Base-by-base conservation (phyloP, 2,113 vertebrate species). In the Chlamydotis undulata region DNA sequence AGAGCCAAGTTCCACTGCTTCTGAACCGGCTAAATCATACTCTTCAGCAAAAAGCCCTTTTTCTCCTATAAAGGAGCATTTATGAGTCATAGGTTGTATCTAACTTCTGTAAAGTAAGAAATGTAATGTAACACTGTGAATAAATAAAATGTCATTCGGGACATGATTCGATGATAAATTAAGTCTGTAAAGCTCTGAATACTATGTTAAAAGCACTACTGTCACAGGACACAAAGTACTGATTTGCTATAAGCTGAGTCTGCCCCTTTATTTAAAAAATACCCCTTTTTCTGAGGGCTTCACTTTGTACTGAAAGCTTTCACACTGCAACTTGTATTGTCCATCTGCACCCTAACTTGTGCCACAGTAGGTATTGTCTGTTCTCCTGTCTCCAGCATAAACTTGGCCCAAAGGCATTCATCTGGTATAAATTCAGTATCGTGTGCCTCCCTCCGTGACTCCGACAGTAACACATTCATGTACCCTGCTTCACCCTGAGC, bases 201-300 rank as follows among this genome's bases (percentile, higher is more conserved):
- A 41, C 8, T 47, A 29, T 29, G 6, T 39, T 28, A 87, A 57
- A 89, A 75, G 60, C 49, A 64, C 1, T 25, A 74, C 14, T 83
- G 28, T 7, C 29, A 41, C 14, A 26, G 1, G 2, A 71, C 19
- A 60, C 0, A 0, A 61, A 77, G 19, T 35, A 86, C 15, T 24
- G 10, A 77, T 65, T 53, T 61, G 5, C 37, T 67, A 11, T 23
- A 67, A 70, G 4, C 9, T 57, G 41, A 41, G 10, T 52, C 25
- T 70, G 65, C 2, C 29, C 13, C 41, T 41, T 41, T 41, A 12
- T 25, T 82, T 78, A 35, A 78, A 65, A 92, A 78, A 31, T 5
- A 52, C 10, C 4, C 6, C 14, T 87, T n/a, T n/a, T 68, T 63
- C 47, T 19, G 43, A 93, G 22, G n/a, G 33, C 25, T 75, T 89